A percentile compares a stretch with the other conserved stretches of the same genome.
Conservation (phyloP, 2,797 vertebrate species). For the Microchirus variegatus region DNA sequence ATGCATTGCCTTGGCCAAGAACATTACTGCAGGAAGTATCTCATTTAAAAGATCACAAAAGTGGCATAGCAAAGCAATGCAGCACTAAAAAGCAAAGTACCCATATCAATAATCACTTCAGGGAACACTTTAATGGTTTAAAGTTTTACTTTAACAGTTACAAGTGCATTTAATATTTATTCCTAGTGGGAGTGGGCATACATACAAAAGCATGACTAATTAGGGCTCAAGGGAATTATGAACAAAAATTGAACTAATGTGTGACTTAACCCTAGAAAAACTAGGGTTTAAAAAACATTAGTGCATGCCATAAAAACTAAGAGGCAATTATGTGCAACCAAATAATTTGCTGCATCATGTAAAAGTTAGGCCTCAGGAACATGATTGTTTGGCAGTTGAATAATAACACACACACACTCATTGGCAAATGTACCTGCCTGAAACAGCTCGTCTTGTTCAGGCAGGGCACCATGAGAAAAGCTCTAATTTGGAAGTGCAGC, state of each 20-base stretch:
- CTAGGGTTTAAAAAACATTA: conserved; percentile 40
- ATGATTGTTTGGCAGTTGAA: conserved; percentile 51
- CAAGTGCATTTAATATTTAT: conserved; percentile 15
- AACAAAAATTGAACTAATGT: conserved; percentile 52
- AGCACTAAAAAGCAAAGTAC: too few species aligned
- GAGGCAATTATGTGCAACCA: conserved; percentile 40
- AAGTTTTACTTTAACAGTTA: background rate
- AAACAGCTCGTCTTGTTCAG: conserved; percentile 41
- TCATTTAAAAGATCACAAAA: too few species aligned
- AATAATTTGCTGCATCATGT: conserved; percentile 46
- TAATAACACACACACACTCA: conserved; percentile 6
- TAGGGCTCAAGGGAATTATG: conserved; percentile 41
- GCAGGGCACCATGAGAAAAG: conserved; percentile 29
- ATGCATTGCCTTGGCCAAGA: background rate
- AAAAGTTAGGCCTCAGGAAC: conserved; percentile 45
- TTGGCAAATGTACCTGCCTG: conserved; percentile 39
- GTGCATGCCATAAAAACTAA: conserved; percentile 32
- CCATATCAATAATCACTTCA: background rate
- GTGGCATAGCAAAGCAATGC: too few species aligned
- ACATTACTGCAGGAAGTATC: background rate
- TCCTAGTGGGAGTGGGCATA: conserved; percentile 11
- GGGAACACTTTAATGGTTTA: background rate
- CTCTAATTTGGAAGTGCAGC: conserved; percentile 56
- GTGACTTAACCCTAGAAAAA: conserved; percentile 33
- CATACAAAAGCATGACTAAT: conserved; percentile 46